Evolutionary conservation across 2,888 invertebrate species (phyloP).

Genomic region (Rhorus exstirpatorius): DNA sequence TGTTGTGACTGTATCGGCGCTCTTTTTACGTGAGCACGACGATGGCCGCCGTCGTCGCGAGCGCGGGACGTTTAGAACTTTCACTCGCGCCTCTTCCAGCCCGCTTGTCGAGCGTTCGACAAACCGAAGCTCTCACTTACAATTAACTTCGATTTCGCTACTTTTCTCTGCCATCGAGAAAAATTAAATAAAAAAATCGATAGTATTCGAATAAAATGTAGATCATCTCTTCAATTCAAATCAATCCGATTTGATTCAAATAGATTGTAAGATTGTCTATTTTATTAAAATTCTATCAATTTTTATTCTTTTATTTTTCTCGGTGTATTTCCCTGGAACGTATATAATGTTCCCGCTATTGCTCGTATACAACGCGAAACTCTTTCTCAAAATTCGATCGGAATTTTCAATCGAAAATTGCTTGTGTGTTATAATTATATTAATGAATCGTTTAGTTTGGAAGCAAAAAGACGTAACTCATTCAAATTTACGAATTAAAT

Average conservation of each 20-base stretch:
- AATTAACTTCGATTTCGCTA: constrained; percentile 77
- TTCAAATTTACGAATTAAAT: background rate
- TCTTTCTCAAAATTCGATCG: constrained; percentile 23
- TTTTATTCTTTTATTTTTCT: too few relatives aligned
- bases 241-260: too few relatives aligned
- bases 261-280: too few relatives aligned
- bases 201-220: too few relatives aligned
- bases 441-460: too few relatives aligned
- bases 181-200: too few relatives aligned
- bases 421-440: too few relatives aligned
- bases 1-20: too few relatives aligned
- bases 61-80: constrained; percentile 75
- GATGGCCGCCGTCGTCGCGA: constrained; percentile 32
- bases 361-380: background rate
- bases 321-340: too few relatives aligned
- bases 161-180: constrained; percentile 61
- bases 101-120: constrained; percentile 63
- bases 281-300: too few relatives aligned
- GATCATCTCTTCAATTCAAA: too few relatives aligned
- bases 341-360: background rate
- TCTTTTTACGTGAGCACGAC: constrained; percentile 41
- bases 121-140: constrained; percentile 72
- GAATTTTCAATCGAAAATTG: constrained; percentile 38
- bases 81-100: constrained; percentile 77
- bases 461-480: background rate